Base-by-base conservation (phyloP, 2,113 vertebrate genomes). In the Phrynosoma platyrhinos region DNA sequence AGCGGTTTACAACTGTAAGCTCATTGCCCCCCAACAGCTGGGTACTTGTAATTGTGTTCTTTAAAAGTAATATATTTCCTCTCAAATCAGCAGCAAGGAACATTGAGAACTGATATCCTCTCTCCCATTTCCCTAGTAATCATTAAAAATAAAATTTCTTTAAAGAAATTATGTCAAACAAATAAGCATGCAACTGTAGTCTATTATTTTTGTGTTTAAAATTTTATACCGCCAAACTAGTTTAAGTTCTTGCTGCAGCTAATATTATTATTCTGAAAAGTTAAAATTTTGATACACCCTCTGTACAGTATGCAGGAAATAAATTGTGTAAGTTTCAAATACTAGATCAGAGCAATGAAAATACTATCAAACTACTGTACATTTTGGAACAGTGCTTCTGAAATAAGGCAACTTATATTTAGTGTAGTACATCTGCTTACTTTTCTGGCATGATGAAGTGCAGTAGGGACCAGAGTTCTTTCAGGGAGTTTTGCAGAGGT, bases 371-470 rank as follows among this genome's bases (percentile, higher is more conserved):
- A 9, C 75, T 5, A 42, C 0, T 66, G 10, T 47, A 30, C 58
- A 8, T 71, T 79, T 79, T 52, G 30, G 80, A 66, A 68, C 0
- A 21, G 5, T 5, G 47, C 62, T 62, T 21, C 40, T 62, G 71
- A 25, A 82, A 74, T 62, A 74, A 40, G 64, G 10, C n/a, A 3
- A 5, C 58, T 5, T 55, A 36, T 18, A 66, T n/a, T n/a, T n/a
- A 85, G 9, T 32, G 32, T 47, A 82, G n/a, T 52, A 77, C 3
- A 53, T 62, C 1, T 83, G 5, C 98, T 94, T 98, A 99, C 99
- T 99, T 99, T 94, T 99, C 98, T 40, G 99, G 98, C 99, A 99
- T 99, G 91, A 99, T 99, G 97, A 99, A 99, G 94, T 98, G 99
- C 82, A 99, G 95, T 86, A 99, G 95, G 86, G 99, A 99, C 99